Conservation (phyloP, 2,888 invertebrate species). For the Volucella zonaria region DNA sequence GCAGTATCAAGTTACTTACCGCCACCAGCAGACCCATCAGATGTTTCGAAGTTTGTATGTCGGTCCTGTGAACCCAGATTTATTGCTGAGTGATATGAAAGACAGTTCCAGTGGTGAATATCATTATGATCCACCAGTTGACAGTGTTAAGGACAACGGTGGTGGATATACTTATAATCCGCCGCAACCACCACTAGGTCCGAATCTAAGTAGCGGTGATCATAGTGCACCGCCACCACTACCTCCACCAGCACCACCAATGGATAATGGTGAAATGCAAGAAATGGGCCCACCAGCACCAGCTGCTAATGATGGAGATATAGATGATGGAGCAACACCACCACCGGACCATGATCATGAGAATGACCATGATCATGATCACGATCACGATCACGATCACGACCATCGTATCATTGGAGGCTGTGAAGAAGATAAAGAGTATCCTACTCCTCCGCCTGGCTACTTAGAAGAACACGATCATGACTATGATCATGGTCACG, state of each 20-base stretch:
- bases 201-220: constrained; percentile 74
- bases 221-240: constrained; percentile 76
- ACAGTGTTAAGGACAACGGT: constrained; percentile 13
- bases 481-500: constrained; percentile 39
- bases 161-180: constrained; percentile 49
- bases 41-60: constrained; percentile 75
- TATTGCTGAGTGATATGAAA: constrained; percentile 70
- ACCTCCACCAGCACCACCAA: constrained; percentile 77
- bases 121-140: constrained; percentile 16
- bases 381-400: too few relatives aligned
- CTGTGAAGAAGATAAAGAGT: constrained; percentile 79
- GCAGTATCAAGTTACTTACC: constrained; percentile 80
- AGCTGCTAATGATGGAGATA: background rate
- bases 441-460: constrained; percentile 81
- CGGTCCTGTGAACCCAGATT: constrained; percentile 76
- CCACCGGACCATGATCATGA: constrained; percentile 67
- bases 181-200: constrained; percentile 43
- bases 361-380: constrained; percentile 59
- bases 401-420: constrained; percentile 52
- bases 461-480: constrained; percentile 79
- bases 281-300: constrained; percentile 46
- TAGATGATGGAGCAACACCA: constrained; percentile 34
- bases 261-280: constrained; percentile 73
- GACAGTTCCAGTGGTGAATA: constrained; percentile 20
- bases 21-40: constrained; percentile 79